Percentiles rank a stretch among this genome's conserved stretches.
Evolutionary conservation across 2,888 invertebrate genomes (phyloP).

Genomic region (Lasioglossum morio): DNA sequence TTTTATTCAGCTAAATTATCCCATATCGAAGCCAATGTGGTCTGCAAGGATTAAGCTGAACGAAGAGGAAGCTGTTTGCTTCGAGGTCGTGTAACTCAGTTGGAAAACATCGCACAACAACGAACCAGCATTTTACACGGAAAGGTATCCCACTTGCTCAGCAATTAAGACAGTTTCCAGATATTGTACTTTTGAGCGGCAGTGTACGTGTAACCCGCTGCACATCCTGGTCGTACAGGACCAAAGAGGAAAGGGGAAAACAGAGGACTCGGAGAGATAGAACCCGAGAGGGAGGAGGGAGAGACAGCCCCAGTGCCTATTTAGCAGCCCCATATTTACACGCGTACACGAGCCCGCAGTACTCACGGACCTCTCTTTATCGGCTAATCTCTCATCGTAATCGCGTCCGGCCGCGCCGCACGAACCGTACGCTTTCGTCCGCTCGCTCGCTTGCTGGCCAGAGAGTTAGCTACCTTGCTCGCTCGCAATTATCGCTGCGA

Average conservation of each 20-base stretch:
- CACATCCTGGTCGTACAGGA: conserved; percentile 54
- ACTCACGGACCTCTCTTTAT: conserved; percentile 74
- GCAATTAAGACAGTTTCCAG: not conserved
- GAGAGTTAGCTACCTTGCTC: not conserved
- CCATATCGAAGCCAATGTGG: not conserved
- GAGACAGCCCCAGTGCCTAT: conserved; percentile 58
- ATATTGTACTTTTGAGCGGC: not conserved
- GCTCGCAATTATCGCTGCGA: conserved; percentile 63
- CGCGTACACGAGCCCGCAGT: conserved; percentile 57
- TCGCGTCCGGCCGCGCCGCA: conserved; percentile 62
- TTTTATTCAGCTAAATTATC: not conserved
- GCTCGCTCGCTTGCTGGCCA: not conserved
- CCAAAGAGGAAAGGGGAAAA: conserved; percentile 12
- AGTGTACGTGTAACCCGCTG: conserved; percentile 37
- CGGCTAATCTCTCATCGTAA: conserved; percentile 81
- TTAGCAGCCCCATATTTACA: conserved; percentile 74
- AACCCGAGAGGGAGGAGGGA: conserved; percentile 26
- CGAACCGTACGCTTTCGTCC: conserved; percentile 1
- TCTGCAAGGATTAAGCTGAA: not conserved
- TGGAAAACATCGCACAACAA: too few relatives aligned
- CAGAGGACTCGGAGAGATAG: not conserved
- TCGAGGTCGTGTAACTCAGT: not conserved
- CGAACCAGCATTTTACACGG: not conserved
- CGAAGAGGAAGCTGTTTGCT: not conserved
- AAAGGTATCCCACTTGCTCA: not conserved